Evolutionary conservation across 2,797 vertebrate genomes (phyloP).

Genomic region (Clarias pachynema): DNA sequence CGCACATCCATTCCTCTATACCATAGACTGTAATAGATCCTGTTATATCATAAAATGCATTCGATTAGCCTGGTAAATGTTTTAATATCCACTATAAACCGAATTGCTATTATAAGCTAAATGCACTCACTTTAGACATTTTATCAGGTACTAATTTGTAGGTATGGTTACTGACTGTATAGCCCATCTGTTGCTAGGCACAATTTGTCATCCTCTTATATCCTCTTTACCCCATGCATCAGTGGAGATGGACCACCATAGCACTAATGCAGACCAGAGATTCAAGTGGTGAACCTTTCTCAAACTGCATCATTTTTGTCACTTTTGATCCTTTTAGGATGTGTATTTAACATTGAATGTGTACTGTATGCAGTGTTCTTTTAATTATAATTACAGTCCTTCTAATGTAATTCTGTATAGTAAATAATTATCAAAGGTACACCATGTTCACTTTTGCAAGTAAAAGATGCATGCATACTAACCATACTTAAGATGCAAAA

Average conservation of each 20-base stretch:
- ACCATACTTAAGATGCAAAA: background rate
- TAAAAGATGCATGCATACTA: background rate
- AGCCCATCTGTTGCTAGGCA: conserved; percentile 27
- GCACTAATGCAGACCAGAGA: background rate
- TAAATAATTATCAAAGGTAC: background rate
- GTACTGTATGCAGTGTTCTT: background rate
- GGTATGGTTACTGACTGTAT: background rate
- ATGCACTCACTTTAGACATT: background rate
- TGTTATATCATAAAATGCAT: background rate
- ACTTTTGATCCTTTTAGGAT: background rate
- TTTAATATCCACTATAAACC: background rate
- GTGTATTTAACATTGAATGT: background rate
- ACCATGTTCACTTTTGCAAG: background rate
- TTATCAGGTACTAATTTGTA: background rate
- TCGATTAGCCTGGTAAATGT: background rate
- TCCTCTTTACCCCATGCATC: background rate
- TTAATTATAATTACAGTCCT: too few relatives aligned
- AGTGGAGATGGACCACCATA: background rate
- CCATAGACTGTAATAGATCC: background rate
- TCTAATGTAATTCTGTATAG: background rate
- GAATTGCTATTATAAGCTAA: background rate
- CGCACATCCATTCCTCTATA: background rate
- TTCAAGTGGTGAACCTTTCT: background rate
- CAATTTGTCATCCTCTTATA: conserved; percentile 7
- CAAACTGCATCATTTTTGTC: background rate